These are phyloP conservation scores for Portunus trituberculatus DNA, from an alignment of 1,140 invertebrate genomes.

Conservation along the genomic window DNA sequence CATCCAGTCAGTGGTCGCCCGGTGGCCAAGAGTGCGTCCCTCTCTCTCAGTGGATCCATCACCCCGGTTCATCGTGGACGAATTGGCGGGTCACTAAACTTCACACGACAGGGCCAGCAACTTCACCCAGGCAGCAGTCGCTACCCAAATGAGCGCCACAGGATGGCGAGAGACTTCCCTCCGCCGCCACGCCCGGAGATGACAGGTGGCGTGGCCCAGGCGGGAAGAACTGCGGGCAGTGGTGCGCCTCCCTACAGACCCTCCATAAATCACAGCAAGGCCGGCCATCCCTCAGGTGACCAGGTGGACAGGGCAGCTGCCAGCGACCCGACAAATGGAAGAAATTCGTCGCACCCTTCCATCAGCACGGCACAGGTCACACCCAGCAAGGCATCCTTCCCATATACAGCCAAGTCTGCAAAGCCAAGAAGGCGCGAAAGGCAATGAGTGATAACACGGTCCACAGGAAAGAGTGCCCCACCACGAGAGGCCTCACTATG, in stretches of 20 bases:
- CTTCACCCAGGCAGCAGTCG: not conserved
- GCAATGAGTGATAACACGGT: not conserved
- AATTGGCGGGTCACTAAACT: not conserved
- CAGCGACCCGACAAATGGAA: not conserved
- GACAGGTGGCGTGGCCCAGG: too few species aligned
- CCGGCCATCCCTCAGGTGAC: not conserved
- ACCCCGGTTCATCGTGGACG: not conserved
- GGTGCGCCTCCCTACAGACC: slow-evolving; percentile 23
- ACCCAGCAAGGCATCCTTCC: slow-evolving; percentile 17
- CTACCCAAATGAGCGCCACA: not conserved
- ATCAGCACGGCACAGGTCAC: slow-evolving; percentile 2
- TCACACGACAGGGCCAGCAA: not conserved
- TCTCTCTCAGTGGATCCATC: not conserved
- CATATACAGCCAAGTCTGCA: slow-evolving; percentile 71
- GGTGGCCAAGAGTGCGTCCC: slow-evolving; percentile 40
- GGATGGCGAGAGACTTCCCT: not conserved
- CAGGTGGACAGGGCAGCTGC: not conserved
- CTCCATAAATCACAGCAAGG: slow-evolving; percentile 49
- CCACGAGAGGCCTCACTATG: slow-evolving; percentile 15
- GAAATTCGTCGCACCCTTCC: not conserved
- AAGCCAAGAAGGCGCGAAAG: slow-evolving; percentile 45
- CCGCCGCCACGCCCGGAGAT: slow-evolving; percentile 33
- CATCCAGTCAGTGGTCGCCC: not conserved
- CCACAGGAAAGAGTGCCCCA: not conserved
- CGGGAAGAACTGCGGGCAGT: not conserved